Base-by-base conservation (phyloP, 2,113 vertebrate genomes). In the Corynorhinus townsendii region DNA sequence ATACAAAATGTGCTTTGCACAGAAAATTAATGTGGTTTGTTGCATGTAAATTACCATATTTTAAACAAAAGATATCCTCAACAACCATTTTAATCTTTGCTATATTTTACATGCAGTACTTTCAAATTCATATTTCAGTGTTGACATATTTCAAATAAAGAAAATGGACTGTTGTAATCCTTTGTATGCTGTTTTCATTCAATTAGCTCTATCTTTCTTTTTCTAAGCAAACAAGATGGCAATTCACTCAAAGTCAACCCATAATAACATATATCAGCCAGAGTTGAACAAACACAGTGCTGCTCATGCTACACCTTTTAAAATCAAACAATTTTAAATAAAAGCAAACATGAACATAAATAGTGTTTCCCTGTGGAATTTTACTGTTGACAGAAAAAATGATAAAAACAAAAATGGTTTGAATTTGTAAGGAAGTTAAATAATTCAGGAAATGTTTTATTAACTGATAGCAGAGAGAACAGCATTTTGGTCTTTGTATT, bases 381-480 rank as follows among this genome's bases (percentile, higher is more conserved):
- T 95, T 54, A 97, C 95, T 81, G 79, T 87, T 97, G 85, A 95
- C 94, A 98, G 92, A 43, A 95, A 97, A 93, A 95, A 89, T 68
- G 85, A 92, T 88, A 92, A n/a, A 95, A 84, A 96, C 96, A 95
- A 86, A 96, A 97, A 97, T 97, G 62, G 24, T 62, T 97, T 97
- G 84, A 49, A 84, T 97, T 96, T 93, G 91, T 94, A 97, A 97
- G 98, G 98, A 98, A 98, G 98, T 98, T 98, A 96, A 97, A 97
- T 93, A 97, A 96, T 97, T 98, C 98, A 99, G 98, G 98, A 99
- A 98, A 98, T 97, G 93, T 98, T 98, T 98, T 98, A 98, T 98
- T 98, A 98, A 97, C 98, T 98, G 98, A 98, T 98, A 98, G 96
- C 49, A 14, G 66, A 96, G 96, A 97, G 96, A 98, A 95, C 96